These are phyloP conservation scores for Hyposoter dolosus DNA, from an alignment of 2,888 invertebrate species.

Conservation along the genomic window DNA sequence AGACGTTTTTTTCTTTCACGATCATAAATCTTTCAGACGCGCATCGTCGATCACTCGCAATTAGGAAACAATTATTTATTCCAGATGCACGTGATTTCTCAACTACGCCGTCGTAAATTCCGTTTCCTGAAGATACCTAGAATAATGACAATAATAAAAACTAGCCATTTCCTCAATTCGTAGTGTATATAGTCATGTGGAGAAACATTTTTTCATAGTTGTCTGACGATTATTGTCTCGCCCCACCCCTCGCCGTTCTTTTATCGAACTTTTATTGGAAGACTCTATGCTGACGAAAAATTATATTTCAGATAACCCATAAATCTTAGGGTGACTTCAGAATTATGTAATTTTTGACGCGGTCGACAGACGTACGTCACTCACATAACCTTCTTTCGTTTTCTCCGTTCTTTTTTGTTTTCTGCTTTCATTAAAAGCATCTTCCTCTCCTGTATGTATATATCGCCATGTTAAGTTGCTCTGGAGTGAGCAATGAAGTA, in stretches of 20 bases:
- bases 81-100: constrained; percentile 24
- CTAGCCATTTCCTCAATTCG: background rate
- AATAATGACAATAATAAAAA: constrained; percentile 15
- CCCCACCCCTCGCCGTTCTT: background rate
- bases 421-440: background rate
- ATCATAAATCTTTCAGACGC: background rate
- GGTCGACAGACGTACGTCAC: constrained; percentile 10
- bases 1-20: background rate
- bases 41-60: constrained; percentile 19
- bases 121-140: background rate
- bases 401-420: constrained; percentile 12
- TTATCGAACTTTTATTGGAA: background rate
- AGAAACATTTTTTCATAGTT: background rate
- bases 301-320: background rate
- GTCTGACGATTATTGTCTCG: background rate
- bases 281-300: background rate
- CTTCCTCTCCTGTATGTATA: background rate
- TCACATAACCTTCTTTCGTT: constrained; percentile 3
- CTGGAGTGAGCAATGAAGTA: constrained; percentile 54
- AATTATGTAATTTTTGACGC: background rate
- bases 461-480: constrained; percentile 32
- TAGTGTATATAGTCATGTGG: background rate
- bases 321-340: background rate
- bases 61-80: constrained; percentile 50
- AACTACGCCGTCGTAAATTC: background rate